Evolutionary conservation across 2,113 vertebrate genomes (phyloP), one percentile per base, ranked within the genome.

Genomic region (Apodemus speciosus): DNA sequence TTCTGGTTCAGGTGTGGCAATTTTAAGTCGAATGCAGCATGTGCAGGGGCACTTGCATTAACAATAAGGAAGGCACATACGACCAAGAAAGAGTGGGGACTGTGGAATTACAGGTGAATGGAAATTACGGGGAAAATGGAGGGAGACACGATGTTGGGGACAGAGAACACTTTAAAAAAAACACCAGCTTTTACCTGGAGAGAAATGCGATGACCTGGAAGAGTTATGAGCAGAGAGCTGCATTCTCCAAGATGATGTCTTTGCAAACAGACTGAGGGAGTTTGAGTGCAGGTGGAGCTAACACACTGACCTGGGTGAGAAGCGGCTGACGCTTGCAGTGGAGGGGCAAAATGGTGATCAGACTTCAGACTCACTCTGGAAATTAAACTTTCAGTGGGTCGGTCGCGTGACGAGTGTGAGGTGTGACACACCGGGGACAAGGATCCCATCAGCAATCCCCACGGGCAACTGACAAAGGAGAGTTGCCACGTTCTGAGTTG

Each of bases 331-430:
- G 53, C 30, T 58, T 79, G 30, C 10, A 51, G 49, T 53, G 8
- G 6, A 35, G 23, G 3, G 64, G 46, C 68, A 58, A 83, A 77
- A 80, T 2, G 3, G 11, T 49, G 15, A n/a, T 68, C 40, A 51
- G 35, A 53, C 35, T 56, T 68, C 69, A 56, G 15, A 64, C 30
- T 56, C 18, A 69, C 60, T 88, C 53, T 93, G 53, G 83, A 95
- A 94, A n/a, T 53, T 35, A 77, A 76, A 60, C 35, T 35, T 90
- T 30, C 35, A 77, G 18, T 53, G 69, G 23, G 10, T 68, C 9
- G 25, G 23, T 27, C 84, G 16, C 4, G 11, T 81, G 38, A 51
- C 9, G 40, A 60, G n/a, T 60, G 14, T 83, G 79, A 30, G 43
- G 38, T 83, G 56, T 18, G 14, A 18, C 14, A n/a, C 60, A n/a